phyloP scores from a whole-genome alignment of 2,888 invertebrate species.

The Patella ulyssiponensis region DNA sequence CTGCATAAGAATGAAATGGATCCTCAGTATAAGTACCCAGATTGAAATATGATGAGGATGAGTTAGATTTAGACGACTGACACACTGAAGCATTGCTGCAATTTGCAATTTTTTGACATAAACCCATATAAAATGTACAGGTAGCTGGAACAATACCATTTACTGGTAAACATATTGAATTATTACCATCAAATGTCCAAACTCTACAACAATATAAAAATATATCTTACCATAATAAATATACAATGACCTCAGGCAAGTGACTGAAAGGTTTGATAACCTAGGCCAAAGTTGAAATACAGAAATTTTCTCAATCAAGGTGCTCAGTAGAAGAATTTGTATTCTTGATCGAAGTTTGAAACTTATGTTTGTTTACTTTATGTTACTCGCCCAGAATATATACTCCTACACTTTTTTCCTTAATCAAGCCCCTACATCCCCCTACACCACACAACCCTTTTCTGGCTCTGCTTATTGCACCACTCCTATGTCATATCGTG shows the following conservation, averaged over 20 bases:
- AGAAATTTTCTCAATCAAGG: not conserved
- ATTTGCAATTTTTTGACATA: not conserved
- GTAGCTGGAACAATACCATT: not conserved
- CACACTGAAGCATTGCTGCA: not conserved
- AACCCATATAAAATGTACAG: not conserved
- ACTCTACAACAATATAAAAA: not conserved
- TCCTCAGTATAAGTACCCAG: not conserved
- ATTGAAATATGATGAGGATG: not conserved
- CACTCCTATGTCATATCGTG: too few relatives aligned
- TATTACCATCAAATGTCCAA: constrained; percentile 1
- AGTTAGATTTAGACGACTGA: not conserved
- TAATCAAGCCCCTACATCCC: too few relatives aligned
- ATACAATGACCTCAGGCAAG: too few relatives aligned
- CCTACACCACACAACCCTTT: too few relatives aligned
- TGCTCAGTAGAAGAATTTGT: too few relatives aligned
- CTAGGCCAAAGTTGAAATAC: not conserved
- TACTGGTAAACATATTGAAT: not conserved
- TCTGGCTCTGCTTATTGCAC: too few relatives aligned
- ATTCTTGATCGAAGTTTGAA: too few relatives aligned
- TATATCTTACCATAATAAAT: too few relatives aligned
- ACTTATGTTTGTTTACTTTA: too few relatives aligned
- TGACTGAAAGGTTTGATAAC: too few relatives aligned
- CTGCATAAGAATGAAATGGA: not conserved
- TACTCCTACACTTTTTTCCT: too few relatives aligned
- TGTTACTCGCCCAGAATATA: too few relatives aligned